Evolutionary conservation across 2,797 vertebrate genomes (phyloP).

Genomic region (Falco berigora): DNA sequence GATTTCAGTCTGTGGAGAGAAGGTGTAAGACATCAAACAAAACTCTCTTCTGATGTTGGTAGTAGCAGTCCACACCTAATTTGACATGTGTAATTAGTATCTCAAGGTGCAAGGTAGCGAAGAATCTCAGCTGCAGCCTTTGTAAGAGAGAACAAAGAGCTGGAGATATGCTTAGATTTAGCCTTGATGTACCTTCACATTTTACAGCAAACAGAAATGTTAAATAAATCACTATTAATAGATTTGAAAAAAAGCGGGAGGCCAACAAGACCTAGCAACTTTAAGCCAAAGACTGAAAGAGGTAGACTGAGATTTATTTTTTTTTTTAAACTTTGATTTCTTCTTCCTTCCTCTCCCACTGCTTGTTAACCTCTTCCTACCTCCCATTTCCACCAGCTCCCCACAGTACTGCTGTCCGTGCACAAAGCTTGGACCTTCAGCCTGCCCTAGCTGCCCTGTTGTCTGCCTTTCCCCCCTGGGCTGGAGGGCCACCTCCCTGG

Average conservation of each 20-base stretch:
- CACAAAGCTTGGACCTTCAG: neutral
- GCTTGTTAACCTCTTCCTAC: neutral
- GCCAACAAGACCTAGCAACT: neutral
- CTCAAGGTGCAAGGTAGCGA: neutral
- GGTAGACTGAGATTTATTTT: no score
- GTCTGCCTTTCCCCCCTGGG: no score
- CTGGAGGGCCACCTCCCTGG: neutral
- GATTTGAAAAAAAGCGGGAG: neutral
- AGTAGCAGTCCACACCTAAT: neutral
- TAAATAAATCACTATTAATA: neutral
- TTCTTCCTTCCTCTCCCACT: neutral
- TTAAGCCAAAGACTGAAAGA: neutral
- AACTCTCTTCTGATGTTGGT: neutral
- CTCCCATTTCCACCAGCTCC: neutral
- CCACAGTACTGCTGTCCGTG: accelerated
- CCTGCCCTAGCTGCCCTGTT: accelerated
- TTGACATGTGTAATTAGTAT: conserved; percentile 28
- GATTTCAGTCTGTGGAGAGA: neutral
- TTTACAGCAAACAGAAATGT: neutral
- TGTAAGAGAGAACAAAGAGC: neutral
- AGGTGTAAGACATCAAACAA: conserved; percentile 44
- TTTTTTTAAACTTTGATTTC: neutral
- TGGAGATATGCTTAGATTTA: neutral
- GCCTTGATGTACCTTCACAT: neutral
- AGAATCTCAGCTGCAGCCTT: neutral